Conservation (phyloP, 2,113 vertebrate genomes). For the Anoplopoma fimbria region DNA sequence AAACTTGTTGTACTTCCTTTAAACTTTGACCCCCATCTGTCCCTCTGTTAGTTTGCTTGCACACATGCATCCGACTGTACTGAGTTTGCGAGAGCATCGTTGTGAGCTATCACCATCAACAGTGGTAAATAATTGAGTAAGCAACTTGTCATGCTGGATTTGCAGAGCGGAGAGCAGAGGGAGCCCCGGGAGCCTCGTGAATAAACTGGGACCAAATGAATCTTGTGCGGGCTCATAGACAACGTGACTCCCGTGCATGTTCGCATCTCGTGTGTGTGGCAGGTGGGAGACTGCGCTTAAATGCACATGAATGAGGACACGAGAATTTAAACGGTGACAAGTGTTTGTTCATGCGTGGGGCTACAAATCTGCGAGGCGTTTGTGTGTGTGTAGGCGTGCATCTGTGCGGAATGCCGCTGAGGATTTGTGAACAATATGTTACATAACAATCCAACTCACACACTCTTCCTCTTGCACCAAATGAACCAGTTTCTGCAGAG, state of each 20-base stretch:
- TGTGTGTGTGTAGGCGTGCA: constrained; percentile 37
- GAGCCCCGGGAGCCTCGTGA: constrained; percentile 47
- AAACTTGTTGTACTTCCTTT: constrained; percentile 9
- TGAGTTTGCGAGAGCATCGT: constrained; percentile 17
- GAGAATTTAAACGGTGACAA: constrained; percentile 28
- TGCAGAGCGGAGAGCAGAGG: constrained; percentile 50
- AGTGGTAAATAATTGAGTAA: constrained; percentile 74
- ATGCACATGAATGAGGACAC: constrained; percentile 21
- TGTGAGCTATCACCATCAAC: constrained; percentile 67
- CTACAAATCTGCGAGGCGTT: neutral
- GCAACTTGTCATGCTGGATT: constrained; percentile 71
- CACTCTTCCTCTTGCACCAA: constrained; percentile 94
- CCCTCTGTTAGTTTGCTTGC: neutral
- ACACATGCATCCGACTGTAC: neutral
- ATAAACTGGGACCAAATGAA: constrained; percentile 65
- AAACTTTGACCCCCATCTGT: neutral
- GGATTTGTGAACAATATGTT: constrained; percentile 60
- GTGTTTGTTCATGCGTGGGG: constrained; percentile 9
- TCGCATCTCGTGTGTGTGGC: constrained; percentile 35
- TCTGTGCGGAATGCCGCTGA: constrained; percentile 49
- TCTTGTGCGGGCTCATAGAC: constrained; percentile 54
- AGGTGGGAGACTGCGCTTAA: constrained; percentile 48
- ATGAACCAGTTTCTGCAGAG: constrained; percentile 91
- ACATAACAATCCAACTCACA: constrained; percentile 85
- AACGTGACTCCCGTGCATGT: constrained; percentile 37